phyloP scores from a whole-genome alignment of 1,140 invertebrate genomes.

The Galleria mellonella region DNA sequence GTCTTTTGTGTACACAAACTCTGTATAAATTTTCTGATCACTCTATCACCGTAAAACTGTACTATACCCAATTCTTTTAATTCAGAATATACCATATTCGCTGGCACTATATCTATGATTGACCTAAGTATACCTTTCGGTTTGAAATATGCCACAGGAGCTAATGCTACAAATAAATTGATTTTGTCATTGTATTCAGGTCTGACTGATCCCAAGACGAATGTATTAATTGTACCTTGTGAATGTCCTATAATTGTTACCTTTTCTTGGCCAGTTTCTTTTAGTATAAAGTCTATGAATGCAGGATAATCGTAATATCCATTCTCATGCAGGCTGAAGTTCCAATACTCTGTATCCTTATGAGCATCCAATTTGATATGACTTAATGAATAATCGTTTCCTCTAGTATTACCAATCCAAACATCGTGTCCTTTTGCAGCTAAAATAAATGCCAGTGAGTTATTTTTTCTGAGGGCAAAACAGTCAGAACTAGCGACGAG shows the following conservation, averaged over 20 bases:
- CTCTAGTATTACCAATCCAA: not conserved
- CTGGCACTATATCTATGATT: not conserved
- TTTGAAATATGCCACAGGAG: not conserved
- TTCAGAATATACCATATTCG: not conserved
- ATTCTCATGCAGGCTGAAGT: not conserved
- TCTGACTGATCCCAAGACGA: not conserved
- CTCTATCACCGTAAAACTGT: not conserved
- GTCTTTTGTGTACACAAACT: not conserved
- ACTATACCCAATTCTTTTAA: not conserved
- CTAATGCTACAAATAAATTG: not conserved
- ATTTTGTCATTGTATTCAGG: not conserved
- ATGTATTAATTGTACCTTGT: not conserved
- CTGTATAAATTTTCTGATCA: not conserved
- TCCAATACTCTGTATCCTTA: not conserved
- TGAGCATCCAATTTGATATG: not conserved
- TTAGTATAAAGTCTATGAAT: not conserved
- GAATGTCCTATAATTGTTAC: not conserved
- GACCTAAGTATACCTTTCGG: not conserved
- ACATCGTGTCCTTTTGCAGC: not conserved
- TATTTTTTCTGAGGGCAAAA: conserved; percentile 77
- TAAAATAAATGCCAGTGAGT: conserved; percentile 60
- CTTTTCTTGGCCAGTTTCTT: not conserved
- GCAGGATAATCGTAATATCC: not conserved
- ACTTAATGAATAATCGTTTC: not conserved
- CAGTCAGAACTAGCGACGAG: conserved; percentile 77